These are phyloP conservation scores for Paralinhomoeus sp. DNA, from an alignment of 2,888 invertebrate species.

Conservation along the genomic window DNA sequence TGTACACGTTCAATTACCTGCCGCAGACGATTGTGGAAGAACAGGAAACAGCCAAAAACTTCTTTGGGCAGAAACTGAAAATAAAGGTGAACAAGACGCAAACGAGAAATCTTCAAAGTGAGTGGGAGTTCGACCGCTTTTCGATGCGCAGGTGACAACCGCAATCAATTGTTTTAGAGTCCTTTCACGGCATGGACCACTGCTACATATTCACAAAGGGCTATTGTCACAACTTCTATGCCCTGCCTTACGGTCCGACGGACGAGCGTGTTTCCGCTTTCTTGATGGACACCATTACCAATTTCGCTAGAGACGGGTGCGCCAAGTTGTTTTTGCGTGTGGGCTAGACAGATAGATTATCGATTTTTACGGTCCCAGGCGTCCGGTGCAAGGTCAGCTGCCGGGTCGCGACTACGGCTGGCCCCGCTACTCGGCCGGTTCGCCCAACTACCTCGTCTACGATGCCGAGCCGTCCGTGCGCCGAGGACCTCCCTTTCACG, in stretches of 20 bases:
- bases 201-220: conserved; percentile 23
- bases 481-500: conserved; percentile 12
- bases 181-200: conserved; percentile 25
- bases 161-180: too few relatives aligned
- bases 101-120: too few relatives aligned
- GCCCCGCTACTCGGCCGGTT: conserved; percentile 11
- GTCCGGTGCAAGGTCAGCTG: too few relatives aligned
- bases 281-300: conserved; percentile 17
- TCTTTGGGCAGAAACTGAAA: conserved; percentile 15
- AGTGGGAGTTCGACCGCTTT: too few relatives aligned
- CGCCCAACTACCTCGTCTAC: background rate
- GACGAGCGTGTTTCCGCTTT: conserved; percentile 19
- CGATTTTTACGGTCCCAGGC: too few relatives aligned
- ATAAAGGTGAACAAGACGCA: too few relatives aligned
- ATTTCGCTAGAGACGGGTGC: conserved; percentile 16
- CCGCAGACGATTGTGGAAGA: conserved; percentile 20
- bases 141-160: too few relatives aligned
- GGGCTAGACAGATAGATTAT: too few relatives aligned
- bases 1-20: conserved; percentile 23
- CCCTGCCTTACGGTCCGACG: conserved; percentile 17
- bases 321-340: background rate
- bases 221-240: conserved; percentile 17
- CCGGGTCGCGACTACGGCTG: conserved; percentile 11
- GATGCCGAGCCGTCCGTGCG: background rate
- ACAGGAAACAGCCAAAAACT: conserved; percentile 11